Percentiles rank a stretch among this genome's conserved stretches.
Evolutionary conservation across 1,140 invertebrate species (phyloP).

Genomic region (Drosophila tristis): DNA sequence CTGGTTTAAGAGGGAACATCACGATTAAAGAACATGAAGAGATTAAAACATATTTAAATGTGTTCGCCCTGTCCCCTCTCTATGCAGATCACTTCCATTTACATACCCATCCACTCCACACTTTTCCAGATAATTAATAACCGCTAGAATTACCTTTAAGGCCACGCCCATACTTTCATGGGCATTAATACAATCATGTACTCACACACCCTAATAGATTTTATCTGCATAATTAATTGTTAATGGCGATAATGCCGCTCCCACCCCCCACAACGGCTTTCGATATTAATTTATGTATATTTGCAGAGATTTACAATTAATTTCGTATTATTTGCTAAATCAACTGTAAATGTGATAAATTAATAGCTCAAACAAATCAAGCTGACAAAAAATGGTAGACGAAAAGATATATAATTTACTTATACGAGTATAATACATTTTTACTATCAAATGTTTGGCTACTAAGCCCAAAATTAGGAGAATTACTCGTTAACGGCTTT

Average conservation of each 20-base stretch:
- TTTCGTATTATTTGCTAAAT: conserved; percentile 68
- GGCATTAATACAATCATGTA: conserved; percentile 6
- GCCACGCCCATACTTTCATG: conserved; percentile 10
- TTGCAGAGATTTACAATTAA: conserved; percentile 66
- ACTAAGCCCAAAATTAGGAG: too few species aligned
- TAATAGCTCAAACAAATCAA: conserved; percentile 65
- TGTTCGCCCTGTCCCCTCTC: too few species aligned
- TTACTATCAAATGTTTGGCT: conserved; percentile 6
- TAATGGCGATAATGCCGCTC: conserved; percentile 60
- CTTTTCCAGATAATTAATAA: conserved; percentile 30
- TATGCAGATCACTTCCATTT: not conserved
- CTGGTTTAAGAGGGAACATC: conserved; percentile 16
- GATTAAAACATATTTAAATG: conserved; percentile 2
- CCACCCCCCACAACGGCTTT: conserved; percentile 1
- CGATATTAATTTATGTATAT: conserved; percentile 56
- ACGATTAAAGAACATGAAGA: conserved; percentile 17
- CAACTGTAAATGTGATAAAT: conserved; percentile 77
- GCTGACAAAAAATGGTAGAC: conserved; percentile 9
- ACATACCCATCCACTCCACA: not conserved
- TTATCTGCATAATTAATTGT: conserved; percentile 78
- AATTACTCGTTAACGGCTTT: too few species aligned
- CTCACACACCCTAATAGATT: conserved; percentile 15
- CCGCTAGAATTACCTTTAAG: conserved; percentile 9
- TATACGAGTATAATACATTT: conserved; percentile 5
- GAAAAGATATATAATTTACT: conserved; percentile 6